These are phyloP conservation scores for Oenanthe oenanthe DNA, from an alignment of 2,113 vertebrate genomes.

Conservation along the genomic window DNA sequence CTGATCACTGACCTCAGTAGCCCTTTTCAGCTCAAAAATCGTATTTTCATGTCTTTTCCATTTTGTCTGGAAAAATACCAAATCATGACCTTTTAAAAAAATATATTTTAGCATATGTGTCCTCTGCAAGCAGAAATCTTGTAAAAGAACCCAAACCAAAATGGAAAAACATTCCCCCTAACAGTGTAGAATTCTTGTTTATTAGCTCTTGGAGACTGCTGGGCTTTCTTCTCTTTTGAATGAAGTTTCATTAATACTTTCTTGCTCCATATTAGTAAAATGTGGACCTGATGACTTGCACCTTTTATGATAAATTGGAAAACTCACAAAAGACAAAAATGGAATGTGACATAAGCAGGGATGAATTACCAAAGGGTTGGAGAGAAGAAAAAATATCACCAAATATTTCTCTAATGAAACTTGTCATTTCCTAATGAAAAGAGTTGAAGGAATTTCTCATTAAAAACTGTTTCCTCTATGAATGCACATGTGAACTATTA, in stretches of 20 bases:
- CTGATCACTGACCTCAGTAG: background rate
- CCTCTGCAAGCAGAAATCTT: background rate
- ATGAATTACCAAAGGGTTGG: background rate
- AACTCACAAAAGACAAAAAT: background rate
- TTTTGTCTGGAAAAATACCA: background rate
- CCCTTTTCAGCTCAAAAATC: background rate
- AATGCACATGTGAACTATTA: background rate
- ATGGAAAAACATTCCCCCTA: background rate
- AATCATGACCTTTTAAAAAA: background rate
- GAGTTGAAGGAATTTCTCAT: conserved; percentile 9
- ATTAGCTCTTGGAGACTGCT: background rate
- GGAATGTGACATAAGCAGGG: background rate
- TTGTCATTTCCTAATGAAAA: conserved; percentile 15
- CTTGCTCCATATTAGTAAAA: background rate
- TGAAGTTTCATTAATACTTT: background rate
- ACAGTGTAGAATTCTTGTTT: background rate
- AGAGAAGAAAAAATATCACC: background rate
- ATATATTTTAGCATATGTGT: background rate
- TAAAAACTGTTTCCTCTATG: background rate
- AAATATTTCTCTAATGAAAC: conserved; percentile 19
- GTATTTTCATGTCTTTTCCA: background rate
- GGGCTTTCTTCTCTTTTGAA: background rate
- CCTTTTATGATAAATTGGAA: background rate
- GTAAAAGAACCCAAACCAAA: background rate
- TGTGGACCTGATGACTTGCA: background rate